Evolutionary conservation across 2,888 invertebrate genomes (phyloP).

Genomic region (Beris chalybata): DNA sequence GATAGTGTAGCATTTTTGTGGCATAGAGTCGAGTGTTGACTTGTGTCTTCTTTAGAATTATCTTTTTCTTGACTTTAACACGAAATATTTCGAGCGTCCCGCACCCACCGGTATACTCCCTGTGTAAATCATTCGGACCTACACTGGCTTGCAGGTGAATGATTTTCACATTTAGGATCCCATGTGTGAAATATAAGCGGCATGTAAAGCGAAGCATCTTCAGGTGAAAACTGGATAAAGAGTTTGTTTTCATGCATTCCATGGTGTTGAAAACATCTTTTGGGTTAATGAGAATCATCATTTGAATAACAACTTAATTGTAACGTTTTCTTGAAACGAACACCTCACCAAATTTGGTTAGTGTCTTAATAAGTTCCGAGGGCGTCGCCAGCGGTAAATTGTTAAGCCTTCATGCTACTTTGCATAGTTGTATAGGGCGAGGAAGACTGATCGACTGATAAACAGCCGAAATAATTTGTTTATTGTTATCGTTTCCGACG

Average conservation of each 20-base stretch:
- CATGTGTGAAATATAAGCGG: no score
- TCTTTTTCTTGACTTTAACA: no score
- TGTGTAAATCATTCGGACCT: background rate
- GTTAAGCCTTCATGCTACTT: slow-evolving; percentile 12
- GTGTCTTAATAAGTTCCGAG: slow-evolving; percentile 6
- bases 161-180: background rate
- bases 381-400: slow-evolving; percentile 24
- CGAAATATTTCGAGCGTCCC: no score
- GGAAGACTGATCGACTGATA: slow-evolving; percentile 13
- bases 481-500: slow-evolving; percentile 25
- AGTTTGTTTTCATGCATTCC: background rate
- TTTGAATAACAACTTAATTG: slow-evolving; percentile 33
- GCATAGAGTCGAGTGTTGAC: slow-evolving; percentile 4
- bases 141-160: background rate
- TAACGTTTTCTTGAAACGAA: slow-evolving; percentile 15
- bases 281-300: slow-evolving; percentile 23
- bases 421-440: slow-evolving; percentile 20
- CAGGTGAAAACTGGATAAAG: no score
- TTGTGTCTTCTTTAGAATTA: no score
- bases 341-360: background rate
- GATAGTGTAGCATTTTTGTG: background rate
- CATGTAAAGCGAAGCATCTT: background rate
- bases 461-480: slow-evolving; percentile 17
- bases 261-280: slow-evolving; percentile 17
- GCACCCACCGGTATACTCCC: background rate